Base-by-base conservation (phyloP, 1,140 invertebrate species). In the Heliconius melpomene region DNA sequence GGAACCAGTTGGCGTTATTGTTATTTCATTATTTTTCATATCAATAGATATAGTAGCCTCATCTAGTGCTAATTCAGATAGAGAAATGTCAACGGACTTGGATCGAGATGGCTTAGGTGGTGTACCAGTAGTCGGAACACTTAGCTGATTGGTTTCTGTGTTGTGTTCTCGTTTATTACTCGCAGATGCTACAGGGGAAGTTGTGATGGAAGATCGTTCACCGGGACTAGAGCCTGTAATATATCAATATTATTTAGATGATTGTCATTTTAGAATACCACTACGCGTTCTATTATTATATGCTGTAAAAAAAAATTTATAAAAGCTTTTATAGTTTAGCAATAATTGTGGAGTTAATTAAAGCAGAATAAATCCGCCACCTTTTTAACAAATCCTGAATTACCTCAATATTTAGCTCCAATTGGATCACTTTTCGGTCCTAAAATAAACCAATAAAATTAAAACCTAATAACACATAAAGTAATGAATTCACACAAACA, bases 181-280 rank as follows among this genome's bases (percentile, higher is more conserved):
- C n/a, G 11, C 88, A 46, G 91, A 90, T 83, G 86, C 89, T 60
- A 91, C 90, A 81, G 93, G 93, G n/a, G 93, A 94, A 57, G 92
- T 90, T 78, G 90, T 88, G 18, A 90, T 80, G 38, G 90, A 93
- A 52, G 94, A 93, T 82, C 86, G 87, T n/a, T 94, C 94, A 11
- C 90, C 90, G 3, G 93, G 93, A 72, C 93, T 94, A 11, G 94
- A 95, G 78, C 93, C 94, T 95, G 83, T 77, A 90, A 74, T n/a
- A n/a, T 60, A 5, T 60, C 20, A 26, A 9, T 9, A 60, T 9
- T 60, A 23, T 60, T n/a, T 60, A 60, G 2, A 13, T 60, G 0
- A 7, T 7, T 52, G 50, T 52, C 2, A 52, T 52, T 52, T 52
- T 52, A 46, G 18, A 52, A 52, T 20, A 20, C 50, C 7, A 20